Base-by-base conservation (phyloP, 2,888 invertebrate species). In the Brassicogethes aeneus region DNA sequence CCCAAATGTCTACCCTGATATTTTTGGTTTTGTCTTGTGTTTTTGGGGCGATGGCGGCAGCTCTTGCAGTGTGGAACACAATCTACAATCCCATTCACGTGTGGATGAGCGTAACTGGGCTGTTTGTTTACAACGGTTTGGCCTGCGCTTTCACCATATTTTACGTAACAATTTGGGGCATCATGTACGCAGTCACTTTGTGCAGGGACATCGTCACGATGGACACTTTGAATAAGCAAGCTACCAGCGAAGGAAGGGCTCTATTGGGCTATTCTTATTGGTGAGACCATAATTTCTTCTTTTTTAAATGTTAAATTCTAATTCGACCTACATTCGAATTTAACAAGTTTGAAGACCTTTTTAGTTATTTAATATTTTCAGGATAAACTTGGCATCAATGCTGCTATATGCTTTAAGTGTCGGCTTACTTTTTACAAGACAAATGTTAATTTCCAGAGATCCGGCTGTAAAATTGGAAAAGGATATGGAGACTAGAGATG, bases 91-190 rank as follows among this genome's bases (percentile, higher is more conserved):
- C 80, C 1, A 69, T 77, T 2, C 74, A 79, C 60, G 69, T 71
- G 2, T 70, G 72, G 44, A 71, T 75, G 15, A 77, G 75, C 35
- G 68, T 76, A 33, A 66, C 70, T 42, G 79, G 80, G 2, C 64
- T 82, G 7, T 79, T 75, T 53, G 57, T 77, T 10, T 80, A 78
- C 73, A 79, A 80, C 56, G 67, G 64, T 2, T 52, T 75, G 16
- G 75, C 77, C 15, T 55, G 59, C 14, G 51, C 49, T 33, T 52
- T 46, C 17, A 51, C 56, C 12, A 38, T 68, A 3, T 14, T 70
- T 14, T 46, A 61, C 1, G 42, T 71, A 36, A 49, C 62, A 5
- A 45, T 71, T 17, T 73, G 70, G 70, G 70, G 69, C 2, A 53
- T 57, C 2, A 52, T 68, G 41, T 71, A 60, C 51, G 55, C 54